Percentiles rank a stretch among this genome's conserved stretches.
Evolutionary conservation across 2,797 vertebrate species (phyloP).

Genomic region (Sebastes cheni): DNA sequence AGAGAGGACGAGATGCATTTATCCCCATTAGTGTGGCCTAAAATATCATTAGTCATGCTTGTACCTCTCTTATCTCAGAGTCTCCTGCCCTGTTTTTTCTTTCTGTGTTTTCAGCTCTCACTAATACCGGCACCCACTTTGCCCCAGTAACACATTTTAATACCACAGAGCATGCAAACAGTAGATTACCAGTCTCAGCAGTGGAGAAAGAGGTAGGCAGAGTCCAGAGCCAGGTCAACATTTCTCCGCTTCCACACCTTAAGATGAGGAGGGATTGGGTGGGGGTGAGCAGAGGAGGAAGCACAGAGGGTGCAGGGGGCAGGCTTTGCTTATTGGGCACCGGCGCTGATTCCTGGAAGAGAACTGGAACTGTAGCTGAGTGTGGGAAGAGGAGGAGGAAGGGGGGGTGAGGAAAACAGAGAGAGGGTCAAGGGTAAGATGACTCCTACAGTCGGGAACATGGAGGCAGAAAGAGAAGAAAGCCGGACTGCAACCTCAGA

Average conservation of each 20-base stretch:
- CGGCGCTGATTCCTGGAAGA: constrained; percentile 36
- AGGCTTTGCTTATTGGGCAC: constrained; percentile 4
- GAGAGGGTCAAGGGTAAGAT: constrained; percentile 61
- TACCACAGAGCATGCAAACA: constrained; percentile 46
- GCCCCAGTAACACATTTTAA: constrained; percentile 72
- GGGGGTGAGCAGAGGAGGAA: constrained; percentile 4
- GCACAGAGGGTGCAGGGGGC: not conserved
- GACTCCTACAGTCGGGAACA: constrained; percentile 47
- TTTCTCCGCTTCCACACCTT: constrained; percentile 31
- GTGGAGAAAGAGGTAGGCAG: constrained; percentile 33
- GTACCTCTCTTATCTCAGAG: not conserved
- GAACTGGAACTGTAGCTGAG: constrained; percentile 50
- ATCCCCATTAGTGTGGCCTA: not conserved
- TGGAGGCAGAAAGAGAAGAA: constrained; percentile 42
- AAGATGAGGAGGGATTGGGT: not conserved
- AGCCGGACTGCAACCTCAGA: constrained; percentile 16
- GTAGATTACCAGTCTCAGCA: constrained; percentile 60
- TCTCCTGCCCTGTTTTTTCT: not conserved
- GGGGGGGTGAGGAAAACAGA: constrained; percentile 25
- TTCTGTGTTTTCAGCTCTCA: constrained; percentile 14
- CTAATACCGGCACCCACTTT: constrained; percentile 62
- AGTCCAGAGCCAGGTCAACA: constrained; percentile 29
- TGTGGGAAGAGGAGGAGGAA: not conserved
- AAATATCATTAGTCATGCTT: constrained; percentile 7
- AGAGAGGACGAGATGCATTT: not conserved